phyloP scores from a whole-genome alignment of 2,113 vertebrate genomes.

The Azemiops feae region DNA sequence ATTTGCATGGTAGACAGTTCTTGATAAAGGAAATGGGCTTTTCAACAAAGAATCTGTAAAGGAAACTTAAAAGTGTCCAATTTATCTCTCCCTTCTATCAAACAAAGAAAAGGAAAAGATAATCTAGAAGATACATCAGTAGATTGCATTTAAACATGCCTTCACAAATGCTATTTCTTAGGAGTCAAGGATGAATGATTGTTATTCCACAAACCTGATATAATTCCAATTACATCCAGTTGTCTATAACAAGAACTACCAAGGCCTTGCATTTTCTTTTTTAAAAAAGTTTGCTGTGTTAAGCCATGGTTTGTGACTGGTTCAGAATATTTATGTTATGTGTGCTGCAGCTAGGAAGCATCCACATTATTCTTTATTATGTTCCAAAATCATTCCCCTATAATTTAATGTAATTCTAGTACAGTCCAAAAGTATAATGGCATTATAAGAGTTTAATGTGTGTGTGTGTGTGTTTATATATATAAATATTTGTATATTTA shows the following conservation, averaged over 20 bases:
- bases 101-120: neutral
- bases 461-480: too few relatives aligned
- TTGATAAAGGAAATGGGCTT: neutral
- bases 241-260: neutral
- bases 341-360: too few relatives aligned
- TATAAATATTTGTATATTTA: too few relatives aligned
- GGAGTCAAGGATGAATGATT: neutral
- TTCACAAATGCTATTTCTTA: neutral
- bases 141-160: neutral
- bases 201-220: neutral
- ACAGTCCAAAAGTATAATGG: too few relatives aligned
- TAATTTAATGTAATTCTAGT: too few relatives aligned
- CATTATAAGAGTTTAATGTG: too few relatives aligned
- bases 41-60: constrained; percentile 1
- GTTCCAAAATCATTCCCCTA: too few relatives aligned
- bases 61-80: neutral
- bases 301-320: too few relatives aligned
- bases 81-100: neutral
- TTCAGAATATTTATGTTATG: too few relatives aligned
- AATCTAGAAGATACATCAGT: neutral
- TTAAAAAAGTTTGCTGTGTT: neutral
- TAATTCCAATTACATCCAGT: neutral
- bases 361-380: too few relatives aligned
- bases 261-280: neutral
- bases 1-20: neutral